Percentiles rank a stretch among this genome's conserved stretches.
phyloP scores from a whole-genome alignment of 2,113 vertebrate genomes.

The Vireo altiloquus region DNA sequence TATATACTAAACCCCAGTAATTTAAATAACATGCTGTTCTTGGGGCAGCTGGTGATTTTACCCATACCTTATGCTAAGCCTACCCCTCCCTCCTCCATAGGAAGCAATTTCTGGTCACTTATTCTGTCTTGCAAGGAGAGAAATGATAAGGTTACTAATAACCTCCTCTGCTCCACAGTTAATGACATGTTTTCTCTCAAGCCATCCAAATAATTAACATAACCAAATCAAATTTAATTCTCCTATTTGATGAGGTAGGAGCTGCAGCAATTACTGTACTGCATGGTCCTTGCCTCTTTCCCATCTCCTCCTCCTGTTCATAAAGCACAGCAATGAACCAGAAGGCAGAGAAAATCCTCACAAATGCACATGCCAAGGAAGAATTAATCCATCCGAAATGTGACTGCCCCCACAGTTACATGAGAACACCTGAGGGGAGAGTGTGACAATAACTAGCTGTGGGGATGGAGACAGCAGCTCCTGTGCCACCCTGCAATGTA shows the following conservation, averaged over 20 bases:
- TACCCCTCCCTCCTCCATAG: background rate
- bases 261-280: background rate
- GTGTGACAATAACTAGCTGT: background rate
- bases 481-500: rapidly evolving
- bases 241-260: background rate
- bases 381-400: background rate
- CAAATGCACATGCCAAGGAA: background rate
- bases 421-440: background rate
- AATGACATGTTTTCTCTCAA: background rate
- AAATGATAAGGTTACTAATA: background rate
- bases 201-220: constrained; percentile 2
- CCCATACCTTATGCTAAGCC: background rate
- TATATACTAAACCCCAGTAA: background rate
- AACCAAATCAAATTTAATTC: background rate
- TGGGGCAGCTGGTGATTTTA: background rate
- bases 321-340: background rate
- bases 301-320: background rate
- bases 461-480: background rate
- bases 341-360: background rate
- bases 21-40: background rate
- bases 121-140: background rate
- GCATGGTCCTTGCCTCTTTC: background rate
- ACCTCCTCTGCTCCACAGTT: background rate
- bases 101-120: background rate
- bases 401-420: rapidly evolving